Evolutionary conservation across 2,113 vertebrate genomes (phyloP).

Genomic region (Coptodon bakossiorum): DNA sequence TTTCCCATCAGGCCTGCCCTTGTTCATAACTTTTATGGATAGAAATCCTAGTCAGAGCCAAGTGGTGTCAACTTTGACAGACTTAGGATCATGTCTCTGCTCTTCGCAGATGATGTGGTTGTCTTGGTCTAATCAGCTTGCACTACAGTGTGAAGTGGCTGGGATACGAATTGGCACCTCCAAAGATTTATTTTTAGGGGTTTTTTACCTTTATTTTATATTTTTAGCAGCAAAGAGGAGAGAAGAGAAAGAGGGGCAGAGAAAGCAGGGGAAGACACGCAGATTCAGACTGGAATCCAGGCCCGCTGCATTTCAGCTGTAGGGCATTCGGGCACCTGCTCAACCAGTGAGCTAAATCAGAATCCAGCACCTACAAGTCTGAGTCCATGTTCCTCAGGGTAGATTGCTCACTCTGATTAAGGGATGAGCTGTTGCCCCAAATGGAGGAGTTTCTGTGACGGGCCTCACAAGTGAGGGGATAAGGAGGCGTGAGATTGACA

Average conservation of each 20-base stretch:
- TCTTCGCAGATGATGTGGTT: neutral
- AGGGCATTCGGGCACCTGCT: neutral
- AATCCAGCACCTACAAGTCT: neutral
- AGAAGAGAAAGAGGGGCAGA: neutral
- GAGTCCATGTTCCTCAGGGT: neutral
- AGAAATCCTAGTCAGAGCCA: neutral
- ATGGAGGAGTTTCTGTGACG: neutral
- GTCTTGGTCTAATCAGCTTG: neutral
- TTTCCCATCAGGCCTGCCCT: neutral
- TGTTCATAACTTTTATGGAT: neutral
- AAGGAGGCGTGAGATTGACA: neutral
- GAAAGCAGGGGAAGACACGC: neutral
- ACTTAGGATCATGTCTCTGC: neutral
- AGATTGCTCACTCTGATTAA: neutral
- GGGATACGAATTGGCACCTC: neutral
- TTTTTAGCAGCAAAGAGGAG: neutral
- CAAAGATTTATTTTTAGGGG: neutral
- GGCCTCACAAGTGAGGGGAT: neutral
- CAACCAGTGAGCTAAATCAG: neutral
- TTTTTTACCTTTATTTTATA: neutral
- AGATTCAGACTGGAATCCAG: neutral
- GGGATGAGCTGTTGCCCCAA: neutral
- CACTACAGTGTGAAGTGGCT: neutral
- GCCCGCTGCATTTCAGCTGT: neutral
- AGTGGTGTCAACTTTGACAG: neutral